These are phyloP conservation scores for Papilio helenus DNA, from an alignment of 1,140 invertebrate species.

Conservation along the genomic window DNA sequence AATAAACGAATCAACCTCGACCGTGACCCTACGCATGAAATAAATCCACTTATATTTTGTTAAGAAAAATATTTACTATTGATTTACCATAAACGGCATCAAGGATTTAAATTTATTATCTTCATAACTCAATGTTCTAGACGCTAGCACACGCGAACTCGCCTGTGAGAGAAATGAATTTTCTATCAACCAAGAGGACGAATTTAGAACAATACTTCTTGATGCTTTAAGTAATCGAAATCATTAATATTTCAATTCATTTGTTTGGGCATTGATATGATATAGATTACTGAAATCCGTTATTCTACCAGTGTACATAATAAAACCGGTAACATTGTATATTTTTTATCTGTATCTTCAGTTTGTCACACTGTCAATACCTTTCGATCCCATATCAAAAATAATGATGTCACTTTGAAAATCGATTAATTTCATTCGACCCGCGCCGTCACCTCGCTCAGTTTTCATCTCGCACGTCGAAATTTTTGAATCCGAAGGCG, in stretches of 20 bases:
- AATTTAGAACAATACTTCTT: neutral
- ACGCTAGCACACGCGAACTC: no score
- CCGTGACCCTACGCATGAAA: neutral
- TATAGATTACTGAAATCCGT: neutral
- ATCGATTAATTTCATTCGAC: constrained; percentile 39
- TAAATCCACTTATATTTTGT: neutral
- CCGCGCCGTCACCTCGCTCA: constrained; percentile 28
- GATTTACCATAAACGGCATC: no score
- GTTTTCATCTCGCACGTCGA: constrained; percentile 32
- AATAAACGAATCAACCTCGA: neutral
- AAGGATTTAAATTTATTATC: no score
- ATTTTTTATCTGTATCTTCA: constrained; percentile 28
- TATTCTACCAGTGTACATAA: neutral
- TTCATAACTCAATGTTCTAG: no score
- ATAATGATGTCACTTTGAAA: constrained; percentile 41
- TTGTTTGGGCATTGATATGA: neutral
- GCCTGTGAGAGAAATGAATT: no score
- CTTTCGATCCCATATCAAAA: constrained; percentile 39
- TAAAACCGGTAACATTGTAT: neutral
- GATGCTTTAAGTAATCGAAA: neutral
- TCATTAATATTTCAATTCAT: neutral
- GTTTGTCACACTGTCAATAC: constrained; percentile 39
- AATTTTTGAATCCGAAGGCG: constrained; percentile 30
- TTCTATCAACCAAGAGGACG: no score
- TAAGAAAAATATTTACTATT: no score